Evolutionary conservation across 2,888 invertebrate genomes (phyloP).

Genomic region (Petrophora chlorosata): DNA sequence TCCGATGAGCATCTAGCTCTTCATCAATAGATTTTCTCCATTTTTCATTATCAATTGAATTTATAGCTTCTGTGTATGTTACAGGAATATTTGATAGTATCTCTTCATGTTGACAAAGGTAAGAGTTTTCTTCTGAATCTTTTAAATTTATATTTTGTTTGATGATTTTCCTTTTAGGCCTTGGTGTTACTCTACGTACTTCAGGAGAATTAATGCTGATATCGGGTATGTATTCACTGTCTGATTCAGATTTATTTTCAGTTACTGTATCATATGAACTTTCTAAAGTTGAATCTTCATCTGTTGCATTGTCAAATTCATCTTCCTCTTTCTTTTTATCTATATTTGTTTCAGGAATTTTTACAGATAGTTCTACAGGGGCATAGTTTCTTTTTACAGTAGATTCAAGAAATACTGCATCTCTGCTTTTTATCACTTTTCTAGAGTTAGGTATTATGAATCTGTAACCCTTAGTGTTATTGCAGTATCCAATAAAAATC

Average conservation of each 20-base stretch:
- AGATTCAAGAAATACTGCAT: not conserved
- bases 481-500: conserved; percentile 3
- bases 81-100: too few species aligned
- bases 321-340: not conserved
- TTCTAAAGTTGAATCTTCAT: not conserved
- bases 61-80: too few species aligned
- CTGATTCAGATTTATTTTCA: not conserved
- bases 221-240: too few species aligned
- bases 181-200: too few species aligned
- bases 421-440: not conserved
- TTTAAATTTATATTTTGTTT: too few species aligned
- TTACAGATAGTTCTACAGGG: not conserved
- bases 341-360: not conserved
- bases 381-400: not conserved
- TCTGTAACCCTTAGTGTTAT: conserved; percentile 5
- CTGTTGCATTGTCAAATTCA: not conserved
- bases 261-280: not conserved
- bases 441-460: not conserved
- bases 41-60: too few species aligned
- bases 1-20: too few species aligned
- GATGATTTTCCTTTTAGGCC: too few species aligned
- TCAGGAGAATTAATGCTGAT: too few species aligned
- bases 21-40: too few species aligned
- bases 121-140: too few species aligned
- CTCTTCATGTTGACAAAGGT: too few species aligned